These are phyloP conservation scores for Platichthys stellatus DNA, from an alignment of 2,113 vertebrate genomes.

Conservation along the genomic window DNA sequence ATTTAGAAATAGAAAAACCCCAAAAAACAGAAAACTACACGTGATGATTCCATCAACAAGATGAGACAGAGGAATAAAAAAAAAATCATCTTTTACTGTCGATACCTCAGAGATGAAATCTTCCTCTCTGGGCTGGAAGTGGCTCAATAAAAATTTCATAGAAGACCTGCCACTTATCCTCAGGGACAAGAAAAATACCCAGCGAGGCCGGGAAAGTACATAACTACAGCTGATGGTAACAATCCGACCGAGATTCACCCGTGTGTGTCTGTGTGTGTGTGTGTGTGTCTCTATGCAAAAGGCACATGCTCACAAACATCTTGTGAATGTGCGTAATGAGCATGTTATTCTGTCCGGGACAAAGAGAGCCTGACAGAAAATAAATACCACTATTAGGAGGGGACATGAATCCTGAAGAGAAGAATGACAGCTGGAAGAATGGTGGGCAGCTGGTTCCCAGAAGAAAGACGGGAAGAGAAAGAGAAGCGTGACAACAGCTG, in stretches of 20 bases:
- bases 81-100: no score
- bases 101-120: no score
- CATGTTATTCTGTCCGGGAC: constrained; percentile 43
- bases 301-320: constrained; percentile 10
- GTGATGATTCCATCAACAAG: not conserved
- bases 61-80: no score
- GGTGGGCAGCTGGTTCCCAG: constrained; percentile 34
- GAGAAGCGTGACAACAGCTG: constrained; percentile 31
- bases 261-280: constrained; percentile 7
- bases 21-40: no score
- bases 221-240: constrained; percentile 17
- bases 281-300: constrained; percentile 6
- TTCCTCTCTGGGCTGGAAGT: not conserved
- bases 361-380: constrained; percentile 62
- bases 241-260: not conserved
- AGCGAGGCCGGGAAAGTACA: not conserved
- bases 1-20: no score
- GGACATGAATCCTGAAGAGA: constrained; percentile 34
- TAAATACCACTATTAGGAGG: constrained; percentile 60
- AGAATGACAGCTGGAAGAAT: constrained; percentile 64
- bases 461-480: constrained; percentile 16
- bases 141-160: not conserved
- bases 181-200: not conserved
- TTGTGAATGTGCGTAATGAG: constrained; percentile 42
- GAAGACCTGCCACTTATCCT: not conserved